Evolutionary conservation across 2,797 vertebrate genomes (phyloP).

Genomic region (Lemur catta): DNA sequence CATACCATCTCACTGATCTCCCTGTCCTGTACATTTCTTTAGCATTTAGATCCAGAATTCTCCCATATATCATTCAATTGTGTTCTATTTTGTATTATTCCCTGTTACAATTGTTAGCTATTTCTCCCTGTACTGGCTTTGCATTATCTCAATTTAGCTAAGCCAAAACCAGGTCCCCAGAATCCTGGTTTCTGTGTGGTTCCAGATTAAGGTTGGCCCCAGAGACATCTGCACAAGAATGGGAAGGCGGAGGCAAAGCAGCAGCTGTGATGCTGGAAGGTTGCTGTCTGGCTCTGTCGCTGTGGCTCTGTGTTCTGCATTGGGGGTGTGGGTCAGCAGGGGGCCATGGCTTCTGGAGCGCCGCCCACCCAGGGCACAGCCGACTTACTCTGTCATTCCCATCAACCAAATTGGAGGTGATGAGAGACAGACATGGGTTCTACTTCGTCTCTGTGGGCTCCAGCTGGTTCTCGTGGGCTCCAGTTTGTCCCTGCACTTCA

Average conservation of each 20-base stretch:
- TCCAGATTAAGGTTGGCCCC: neutral
- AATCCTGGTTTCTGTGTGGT: neutral
- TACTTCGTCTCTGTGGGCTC: neutral
- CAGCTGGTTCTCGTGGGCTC: neutral
- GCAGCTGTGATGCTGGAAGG: neutral
- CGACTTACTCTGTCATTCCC: neutral
- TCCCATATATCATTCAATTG: neutral
- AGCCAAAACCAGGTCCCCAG: neutral
- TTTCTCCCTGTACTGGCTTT: neutral
- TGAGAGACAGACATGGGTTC: neutral
- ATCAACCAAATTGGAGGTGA: neutral
- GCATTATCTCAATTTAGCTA: neutral
- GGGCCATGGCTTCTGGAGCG: neutral
- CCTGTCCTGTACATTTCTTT: neutral
- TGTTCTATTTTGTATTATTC: neutral
- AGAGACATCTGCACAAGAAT: neutral
- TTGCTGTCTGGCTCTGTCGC: neutral
- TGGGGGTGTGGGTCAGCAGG: no score
- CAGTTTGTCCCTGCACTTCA: neutral
- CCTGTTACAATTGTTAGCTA: neutral
- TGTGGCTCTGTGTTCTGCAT: neutral
- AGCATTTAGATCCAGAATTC: neutral
- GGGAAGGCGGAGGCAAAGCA: neutral
- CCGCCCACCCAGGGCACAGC: neutral
- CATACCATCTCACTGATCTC: neutral